Percentiles rank a stretch among this genome's conserved stretches.
These are phyloP conservation scores for Dendropsophus ebraccatus DNA, from an alignment of 2,113 vertebrate genomes.

Conservation along the genomic window DNA sequence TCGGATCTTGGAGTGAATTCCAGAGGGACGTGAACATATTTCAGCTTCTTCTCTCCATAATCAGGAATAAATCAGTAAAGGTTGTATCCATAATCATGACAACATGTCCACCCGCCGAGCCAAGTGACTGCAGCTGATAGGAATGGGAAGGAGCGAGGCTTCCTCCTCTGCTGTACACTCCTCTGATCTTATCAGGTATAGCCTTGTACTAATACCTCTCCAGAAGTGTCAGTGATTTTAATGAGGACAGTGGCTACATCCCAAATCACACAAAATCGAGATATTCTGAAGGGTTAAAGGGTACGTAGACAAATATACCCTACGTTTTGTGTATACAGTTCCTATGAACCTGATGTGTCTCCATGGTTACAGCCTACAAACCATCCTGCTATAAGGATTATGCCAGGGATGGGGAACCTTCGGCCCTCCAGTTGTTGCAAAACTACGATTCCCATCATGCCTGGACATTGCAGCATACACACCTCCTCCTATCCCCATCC, in stretches of 20 bases:
- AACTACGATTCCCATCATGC: too few species aligned
- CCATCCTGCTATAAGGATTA: too few species aligned
- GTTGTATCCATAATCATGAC: constrained; percentile 23
- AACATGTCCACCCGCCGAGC: constrained; percentile 1
- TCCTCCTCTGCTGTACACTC: background rate
- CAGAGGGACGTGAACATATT: background rate
- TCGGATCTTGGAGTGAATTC: constrained; percentile 21
- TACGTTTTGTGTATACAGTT: background rate
- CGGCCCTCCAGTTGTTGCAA: too few species aligned
- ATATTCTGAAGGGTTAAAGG: background rate
- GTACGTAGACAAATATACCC: background rate
- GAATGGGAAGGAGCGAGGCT: background rate
- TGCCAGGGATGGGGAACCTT: too few species aligned
- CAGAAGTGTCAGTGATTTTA: constrained; percentile 3
- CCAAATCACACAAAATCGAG: background rate
- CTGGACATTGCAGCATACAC: too few species aligned
- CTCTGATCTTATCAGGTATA: background rate
- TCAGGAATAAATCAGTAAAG: constrained; percentile 12
- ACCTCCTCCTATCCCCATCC: too few species aligned
- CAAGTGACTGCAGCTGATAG: constrained; percentile 23
- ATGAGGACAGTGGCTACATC: background rate
- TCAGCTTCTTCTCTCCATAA: background rate
- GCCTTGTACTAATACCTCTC: background rate
- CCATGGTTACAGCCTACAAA: background rate
- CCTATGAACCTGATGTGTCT: background rate